Base-by-base conservation (phyloP, 2,113 vertebrate species). In the Pholis gunnellus region DNA sequence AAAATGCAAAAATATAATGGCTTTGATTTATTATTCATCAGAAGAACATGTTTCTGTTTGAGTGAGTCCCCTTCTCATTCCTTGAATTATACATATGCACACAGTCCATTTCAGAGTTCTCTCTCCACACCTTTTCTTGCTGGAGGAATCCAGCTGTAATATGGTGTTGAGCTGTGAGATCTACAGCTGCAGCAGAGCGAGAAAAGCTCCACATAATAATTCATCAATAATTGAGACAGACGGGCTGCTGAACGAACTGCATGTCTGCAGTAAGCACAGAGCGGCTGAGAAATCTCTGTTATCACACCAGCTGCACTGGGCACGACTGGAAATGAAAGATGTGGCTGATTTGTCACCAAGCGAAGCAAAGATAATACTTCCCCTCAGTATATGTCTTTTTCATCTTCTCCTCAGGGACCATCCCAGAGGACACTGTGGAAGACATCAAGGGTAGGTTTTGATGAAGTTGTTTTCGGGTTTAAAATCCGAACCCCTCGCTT, bases 381-480 rank as follows among this genome's bases (percentile, higher is more conserved):
- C 31, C 20, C 82, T 66, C 22, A 11, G 25, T 57, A 2, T 71
- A 29, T 70, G 10, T 61, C n/a, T 50, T 1, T 81, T 63, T 85
- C 42, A 40, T 87, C 4, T 84, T 69, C 20, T 81, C 15, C 75
- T 40, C 87, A 99, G 98, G 97, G 65, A 96, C 95, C 29, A 93
- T 99, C 79, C 95, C 97, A 85, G 98, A 99, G 93, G 96, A 98
- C 31, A 91, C 97, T n/a, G 95, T 99, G 75, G 98, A 99, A 82
- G 98, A 99, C 77, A 97, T 99, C 86, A 99, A 99, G 94, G 98
- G 98, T 99, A 92, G 85, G 89, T 81, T 74, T 31, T 59, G 18
- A 84, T 8, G 20, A 34, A 67, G 15, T 22, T 69, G 27, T 29
- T 80, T 60, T 66, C 14, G 0, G 1, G 2, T 27, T 56, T 15